phyloP scores from a whole-genome alignment of 2,888 invertebrate genomes.

The Drosophila kuntzei region DNA sequence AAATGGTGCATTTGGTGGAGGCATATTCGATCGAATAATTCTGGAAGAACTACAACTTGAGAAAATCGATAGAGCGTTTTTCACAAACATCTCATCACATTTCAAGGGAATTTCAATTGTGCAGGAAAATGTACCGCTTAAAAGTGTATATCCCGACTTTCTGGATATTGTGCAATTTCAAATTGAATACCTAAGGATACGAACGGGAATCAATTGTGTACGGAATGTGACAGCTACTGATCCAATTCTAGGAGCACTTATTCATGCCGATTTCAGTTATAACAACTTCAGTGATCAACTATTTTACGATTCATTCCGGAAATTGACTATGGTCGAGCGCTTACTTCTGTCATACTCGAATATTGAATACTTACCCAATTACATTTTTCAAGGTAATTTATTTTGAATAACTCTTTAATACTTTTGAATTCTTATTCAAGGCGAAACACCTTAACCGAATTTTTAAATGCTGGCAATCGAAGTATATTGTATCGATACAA shows the following conservation, averaged over 20 bases:
- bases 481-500: not conserved
- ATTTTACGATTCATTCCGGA: constrained; percentile 51
- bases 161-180: constrained; percentile 69
- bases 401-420: no score
- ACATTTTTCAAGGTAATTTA: constrained; percentile 65
- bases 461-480: not conserved
- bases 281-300: constrained; percentile 69
- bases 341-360: constrained; percentile 71
- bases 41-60: constrained; percentile 67
- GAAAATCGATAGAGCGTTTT: constrained; percentile 57
- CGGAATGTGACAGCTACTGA: constrained; percentile 65
- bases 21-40: constrained; percentile 55
- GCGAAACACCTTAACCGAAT: not conserved
- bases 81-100: constrained; percentile 43
- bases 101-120: constrained; percentile 61
- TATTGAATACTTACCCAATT: constrained; percentile 64
- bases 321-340: constrained; percentile 71
- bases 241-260: constrained; percentile 63
- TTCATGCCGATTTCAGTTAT: constrained; percentile 69
- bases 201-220: constrained; percentile 61
- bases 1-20: constrained; percentile 69
- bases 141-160: constrained; percentile 56
- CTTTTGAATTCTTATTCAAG: not conserved
- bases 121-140: constrained; percentile 54
- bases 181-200: constrained; percentile 64